These are phyloP conservation scores for Amphipoea lucens DNA, from an alignment of 2,888 invertebrate species.

Conservation along the genomic window DNA sequence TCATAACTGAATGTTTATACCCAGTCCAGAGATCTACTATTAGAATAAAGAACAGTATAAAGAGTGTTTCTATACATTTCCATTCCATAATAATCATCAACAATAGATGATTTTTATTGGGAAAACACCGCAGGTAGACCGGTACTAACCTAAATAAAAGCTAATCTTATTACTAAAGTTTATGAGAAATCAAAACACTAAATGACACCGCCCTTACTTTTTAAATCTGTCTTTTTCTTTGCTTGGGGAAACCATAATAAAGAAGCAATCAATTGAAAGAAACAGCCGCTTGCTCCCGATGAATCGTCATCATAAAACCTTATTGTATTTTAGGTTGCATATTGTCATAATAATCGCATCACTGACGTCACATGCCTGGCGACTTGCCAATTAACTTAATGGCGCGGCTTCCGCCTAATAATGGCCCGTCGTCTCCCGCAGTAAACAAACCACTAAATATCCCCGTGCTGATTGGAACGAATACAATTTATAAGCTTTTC, in stretches of 20 bases:
- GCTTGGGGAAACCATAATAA: background rate
- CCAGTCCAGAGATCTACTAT: background rate
- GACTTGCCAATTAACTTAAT: constrained; percentile 61
- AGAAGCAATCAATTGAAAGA: background rate
- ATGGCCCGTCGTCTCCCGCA: constrained; percentile 45
- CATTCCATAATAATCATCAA: background rate
- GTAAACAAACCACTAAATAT: constrained; percentile 65
- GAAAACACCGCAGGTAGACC: background rate
- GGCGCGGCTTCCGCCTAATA: constrained; percentile 56
- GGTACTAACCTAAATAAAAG: background rate
- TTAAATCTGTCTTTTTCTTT: background rate
- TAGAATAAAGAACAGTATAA: background rate
- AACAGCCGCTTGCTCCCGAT: background rate
- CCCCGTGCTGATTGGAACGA: constrained; percentile 46
- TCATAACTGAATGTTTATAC: background rate
- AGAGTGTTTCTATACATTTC: background rate
- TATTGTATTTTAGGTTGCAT: constrained; percentile 30
- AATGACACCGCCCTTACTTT: background rate
- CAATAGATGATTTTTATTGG: background rate
- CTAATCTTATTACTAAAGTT: background rate
- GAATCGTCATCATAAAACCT: constrained; percentile 23
- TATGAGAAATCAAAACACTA: background rate
- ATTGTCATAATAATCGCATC: constrained; percentile 40
- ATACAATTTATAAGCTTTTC: constrained; percentile 47
- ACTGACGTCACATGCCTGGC: constrained; percentile 14